Evolutionary conservation across 2,113 vertebrate species (phyloP).

Genomic region (Sinocyclocheilus anshuiensis): DNA sequence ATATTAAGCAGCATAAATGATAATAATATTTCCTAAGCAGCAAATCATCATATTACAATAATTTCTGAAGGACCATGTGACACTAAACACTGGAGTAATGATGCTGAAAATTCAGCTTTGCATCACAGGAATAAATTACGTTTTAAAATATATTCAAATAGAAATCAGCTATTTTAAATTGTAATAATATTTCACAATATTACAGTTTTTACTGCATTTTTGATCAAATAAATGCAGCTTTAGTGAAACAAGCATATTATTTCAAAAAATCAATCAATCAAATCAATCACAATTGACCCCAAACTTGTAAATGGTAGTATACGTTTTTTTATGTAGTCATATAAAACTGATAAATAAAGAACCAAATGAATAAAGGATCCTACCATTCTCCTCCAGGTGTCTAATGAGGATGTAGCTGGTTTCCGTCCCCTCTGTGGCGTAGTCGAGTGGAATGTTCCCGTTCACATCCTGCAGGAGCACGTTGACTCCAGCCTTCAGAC

Average conservation of each 20-base stretch:
- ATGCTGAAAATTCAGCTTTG: background rate
- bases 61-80: background rate
- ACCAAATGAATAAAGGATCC: background rate
- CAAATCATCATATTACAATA: too few relatives aligned
- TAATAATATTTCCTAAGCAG: background rate
- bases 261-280: too few relatives aligned
- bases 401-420: conserved; percentile 84
- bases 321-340: background rate
- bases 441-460: conserved; percentile 89
- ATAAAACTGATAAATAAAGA: background rate
- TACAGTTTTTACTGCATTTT: background rate
- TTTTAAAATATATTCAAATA: background rate
- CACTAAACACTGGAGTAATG: background rate
- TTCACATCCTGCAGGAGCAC: conserved; percentile 90
- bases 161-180: background rate
- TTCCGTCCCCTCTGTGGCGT: conserved; percentile 87
- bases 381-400: conserved; percentile 93
- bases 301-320: background rate
- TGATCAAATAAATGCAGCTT: background rate
- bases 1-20: background rate
- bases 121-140: too few relatives aligned
- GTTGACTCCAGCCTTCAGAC: conserved; percentile 85
- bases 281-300: too few relatives aligned
- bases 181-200: background rate
- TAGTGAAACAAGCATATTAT: too few relatives aligned